Evolutionary conservation across 2,113 vertebrate species (phyloP).

Genomic region (Scolopax mira): DNA sequence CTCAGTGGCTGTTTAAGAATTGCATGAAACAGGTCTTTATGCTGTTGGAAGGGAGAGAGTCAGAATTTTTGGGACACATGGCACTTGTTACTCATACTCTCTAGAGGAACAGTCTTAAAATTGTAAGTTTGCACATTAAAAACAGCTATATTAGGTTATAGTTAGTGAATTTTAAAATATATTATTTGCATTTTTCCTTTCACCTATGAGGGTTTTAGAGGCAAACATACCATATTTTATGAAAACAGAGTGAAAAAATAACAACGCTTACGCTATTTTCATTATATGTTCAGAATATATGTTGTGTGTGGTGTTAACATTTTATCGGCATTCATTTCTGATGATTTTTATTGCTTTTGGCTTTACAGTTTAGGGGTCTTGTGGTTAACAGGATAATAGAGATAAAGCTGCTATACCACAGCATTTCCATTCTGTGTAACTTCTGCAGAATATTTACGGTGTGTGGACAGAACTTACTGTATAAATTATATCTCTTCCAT

Average conservation of each 20-base stretch:
- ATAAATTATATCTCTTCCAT: not conserved
- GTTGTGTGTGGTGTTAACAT: not conserved
- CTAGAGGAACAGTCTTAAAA: not conserved
- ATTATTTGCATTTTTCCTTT: not conserved
- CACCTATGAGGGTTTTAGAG: not conserved
- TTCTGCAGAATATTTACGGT: not conserved
- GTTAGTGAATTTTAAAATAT: not conserved
- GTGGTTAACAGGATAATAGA: not conserved
- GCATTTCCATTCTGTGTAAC: not conserved
- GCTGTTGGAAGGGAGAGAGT: not conserved
- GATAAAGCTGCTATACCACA: not conserved
- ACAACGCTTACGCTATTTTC: not conserved
- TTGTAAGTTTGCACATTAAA: not conserved
- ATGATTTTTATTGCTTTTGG: not conserved
- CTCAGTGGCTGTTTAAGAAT: not conserved
- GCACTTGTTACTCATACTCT: not conserved
- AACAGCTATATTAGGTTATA: not conserved
- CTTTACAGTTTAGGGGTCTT: not conserved
- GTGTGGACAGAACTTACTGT: not conserved
- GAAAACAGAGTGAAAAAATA: not conserved
- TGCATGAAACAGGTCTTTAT: constrained; percentile 4
- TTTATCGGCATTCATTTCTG: not conserved
- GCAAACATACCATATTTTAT: not conserved
- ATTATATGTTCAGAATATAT: not conserved
- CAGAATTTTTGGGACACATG: not conserved